These are phyloP conservation scores for Cirrhinus mrigala DNA, from an alignment of 2,797 vertebrate genomes.

Conservation along the genomic window DNA sequence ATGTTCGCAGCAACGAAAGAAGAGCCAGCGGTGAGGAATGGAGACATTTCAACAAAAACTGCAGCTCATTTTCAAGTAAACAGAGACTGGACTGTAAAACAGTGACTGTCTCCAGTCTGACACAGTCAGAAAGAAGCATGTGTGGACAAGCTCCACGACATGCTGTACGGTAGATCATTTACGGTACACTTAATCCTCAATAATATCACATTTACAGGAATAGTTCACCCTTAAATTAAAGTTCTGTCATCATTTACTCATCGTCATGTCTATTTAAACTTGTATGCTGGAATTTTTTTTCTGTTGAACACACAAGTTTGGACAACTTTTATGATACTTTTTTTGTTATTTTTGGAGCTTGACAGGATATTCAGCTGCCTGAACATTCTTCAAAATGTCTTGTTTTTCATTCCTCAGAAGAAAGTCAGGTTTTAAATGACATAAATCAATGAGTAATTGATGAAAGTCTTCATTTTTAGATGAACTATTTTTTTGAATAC, in stretches of 20 bases:
- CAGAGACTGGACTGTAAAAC: neutral
- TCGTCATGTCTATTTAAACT: neutral
- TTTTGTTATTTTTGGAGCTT: neutral
- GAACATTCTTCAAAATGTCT: neutral
- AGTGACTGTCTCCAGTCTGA: neutral
- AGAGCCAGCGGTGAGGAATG: constrained; percentile 32
- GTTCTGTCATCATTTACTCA: constrained; percentile 4
- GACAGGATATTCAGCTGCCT: neutral
- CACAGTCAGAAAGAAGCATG: neutral
- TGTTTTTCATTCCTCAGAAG: neutral
- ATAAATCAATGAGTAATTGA: neutral
- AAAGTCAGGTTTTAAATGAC: neutral
- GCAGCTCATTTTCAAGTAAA: constrained; percentile 55
- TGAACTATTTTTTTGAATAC: neutral
- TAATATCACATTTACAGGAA: neutral
- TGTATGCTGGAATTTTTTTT: neutral
- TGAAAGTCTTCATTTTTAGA: neutral
- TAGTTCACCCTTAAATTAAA: neutral
- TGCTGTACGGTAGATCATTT: neutral
- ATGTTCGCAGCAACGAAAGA: constrained; percentile 44
- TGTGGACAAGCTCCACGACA: neutral
- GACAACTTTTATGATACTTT: neutral
- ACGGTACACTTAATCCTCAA: neutral
- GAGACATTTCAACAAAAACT: constrained; percentile 53
- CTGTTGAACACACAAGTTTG: neutral